Conservation (phyloP, 2,888 invertebrate species). For the Platypus cylindrus region DNA sequence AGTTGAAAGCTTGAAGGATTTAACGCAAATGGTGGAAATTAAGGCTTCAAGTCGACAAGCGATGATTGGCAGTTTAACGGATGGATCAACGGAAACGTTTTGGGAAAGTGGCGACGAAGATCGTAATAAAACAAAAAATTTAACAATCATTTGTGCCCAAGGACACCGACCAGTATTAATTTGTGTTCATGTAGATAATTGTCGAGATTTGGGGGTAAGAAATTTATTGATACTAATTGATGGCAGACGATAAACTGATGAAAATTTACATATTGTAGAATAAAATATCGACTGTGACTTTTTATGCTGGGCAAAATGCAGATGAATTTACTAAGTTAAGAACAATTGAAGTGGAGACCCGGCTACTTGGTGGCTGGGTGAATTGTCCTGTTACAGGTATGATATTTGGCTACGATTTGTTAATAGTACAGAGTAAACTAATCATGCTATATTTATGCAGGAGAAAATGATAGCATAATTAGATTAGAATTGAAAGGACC, state of each 20-base stretch:
- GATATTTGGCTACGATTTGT: background rate
- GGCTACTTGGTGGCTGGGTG: constrained; percentile 70
- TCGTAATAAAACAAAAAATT: constrained; percentile 78
- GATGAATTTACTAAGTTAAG: constrained; percentile 73
- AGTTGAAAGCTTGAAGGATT: constrained; percentile 57
- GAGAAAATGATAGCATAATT: constrained; percentile 41
- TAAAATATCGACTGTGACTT: constrained; percentile 76
- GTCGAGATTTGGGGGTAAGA: constrained; percentile 74
- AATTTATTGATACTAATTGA: constrained; percentile 8
- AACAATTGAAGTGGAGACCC: constrained; percentile 79
- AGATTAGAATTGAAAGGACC: constrained; percentile 83
- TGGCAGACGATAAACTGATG: no score
- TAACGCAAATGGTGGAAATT: constrained; percentile 64
- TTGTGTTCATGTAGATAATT: constrained; percentile 88
- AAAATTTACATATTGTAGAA: constrained; percentile 46
- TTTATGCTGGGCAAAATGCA: constrained; percentile 67
- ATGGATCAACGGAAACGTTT: constrained; percentile 93
- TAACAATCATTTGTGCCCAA: constrained; percentile 54
- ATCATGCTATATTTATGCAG: constrained; percentile 8
- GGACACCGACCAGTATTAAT: constrained; percentile 58
- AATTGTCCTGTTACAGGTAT: constrained; percentile 68
- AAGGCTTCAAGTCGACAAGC: constrained; percentile 88
- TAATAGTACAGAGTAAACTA: background rate
- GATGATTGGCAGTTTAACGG: constrained; percentile 85
- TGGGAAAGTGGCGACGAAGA: constrained; percentile 99